Base-by-base conservation (phyloP, 2,888 invertebrate species). In the Ferrisia virgata region DNA sequence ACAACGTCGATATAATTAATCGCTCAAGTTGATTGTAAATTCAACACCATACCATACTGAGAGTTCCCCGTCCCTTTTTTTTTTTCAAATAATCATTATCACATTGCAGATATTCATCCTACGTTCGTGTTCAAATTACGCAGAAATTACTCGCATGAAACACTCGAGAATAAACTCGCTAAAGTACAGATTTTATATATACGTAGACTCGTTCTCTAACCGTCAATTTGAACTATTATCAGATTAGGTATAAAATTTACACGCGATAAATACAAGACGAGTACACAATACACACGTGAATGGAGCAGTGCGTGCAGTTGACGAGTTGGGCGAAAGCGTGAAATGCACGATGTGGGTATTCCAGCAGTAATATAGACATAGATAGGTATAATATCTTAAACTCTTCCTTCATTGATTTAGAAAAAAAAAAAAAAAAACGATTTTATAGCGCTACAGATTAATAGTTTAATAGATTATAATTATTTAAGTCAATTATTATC, bases 301-400 rank as follows among this genome's bases (percentile, higher is more conserved):
- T 28, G 13, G 22, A 22, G 58, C 22, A 9, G 28, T 28, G 25
- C 58, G 58, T 64, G 25, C 28, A 72, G 72, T 72, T 72, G 72
- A 6, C n/a, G 72, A 72, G 36, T 15, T 72, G 25, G 18, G 72
- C 72, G 72, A 72, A 72, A 72, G 72, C 72, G 72, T 72, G 72
- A 72, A 72, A 33, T 64, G 28, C 58, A 64, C 58, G 13, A 43
- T 43, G 43, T 25, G 28, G 58, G 58, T 64, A 64, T 39, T 39
- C n/a, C n/a, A n/a, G n/a, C n/a, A n/a, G n/a, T n/a, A n/a, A n/a
- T n/a, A n/a, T n/a, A 18, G n/a, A 18, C 18, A 47, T 47, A n/a
- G 18, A 18, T 18, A 47, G 4, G 5, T 47, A 47, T 47, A 2
- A 40, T 2, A 11, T 8, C 13, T 9, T 40, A 43, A 18, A n/a